Base-by-base conservation (phyloP, 2,797 vertebrate genomes). In the Lithobates sylvaticus region DNA sequence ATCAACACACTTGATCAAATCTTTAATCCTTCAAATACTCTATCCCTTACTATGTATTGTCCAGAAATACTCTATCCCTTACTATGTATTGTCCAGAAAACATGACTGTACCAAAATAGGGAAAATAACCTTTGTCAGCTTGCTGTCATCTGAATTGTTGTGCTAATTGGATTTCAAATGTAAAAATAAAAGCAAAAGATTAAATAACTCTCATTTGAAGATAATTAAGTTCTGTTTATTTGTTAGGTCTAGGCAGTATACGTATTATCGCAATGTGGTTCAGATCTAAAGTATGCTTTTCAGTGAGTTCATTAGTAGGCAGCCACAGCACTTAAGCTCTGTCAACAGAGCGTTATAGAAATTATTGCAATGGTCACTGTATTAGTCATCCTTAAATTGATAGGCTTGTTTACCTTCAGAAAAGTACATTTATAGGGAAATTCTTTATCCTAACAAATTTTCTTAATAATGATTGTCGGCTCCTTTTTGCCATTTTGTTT, bases 401-500 rank as follows among this genome's bases (percentile, higher is more conserved):
- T 73, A 42, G 34, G 50, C 39, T 73, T 82, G 70, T 73, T 74
- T 82, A 73, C 80, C 80, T 42, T 74, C 1, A 58, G 23, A 82
- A 73, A 81, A 73, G 79, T 73, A 73, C 70, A 71, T 70, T 73
- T 82, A 65, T 82, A 74, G 54, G n/a, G 26, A 39, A 34, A 73
- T 64, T 73, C 9, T 82, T 82, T 81, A 72, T 73, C n/a, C 32
- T 72, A 26, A 81, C 68, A 81, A 68, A 50, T 29, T 39, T 72
- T 64, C 47, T 82, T 82, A 73, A 73, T 82, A 82, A 61, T 82
- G 80, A 73, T 64, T 54, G 34, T 64, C 10, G 21, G n/a, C 16
- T 39, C 70, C 69, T 82, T 81, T 74, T 82, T 82, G 61, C 50
- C 54, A 73, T 82, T 82, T 82, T 65, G 23, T 74, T 74, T 32